These are phyloP conservation scores for Origma solitaria DNA, from an alignment of 2,113 vertebrate species.

Conservation along the genomic window DNA sequence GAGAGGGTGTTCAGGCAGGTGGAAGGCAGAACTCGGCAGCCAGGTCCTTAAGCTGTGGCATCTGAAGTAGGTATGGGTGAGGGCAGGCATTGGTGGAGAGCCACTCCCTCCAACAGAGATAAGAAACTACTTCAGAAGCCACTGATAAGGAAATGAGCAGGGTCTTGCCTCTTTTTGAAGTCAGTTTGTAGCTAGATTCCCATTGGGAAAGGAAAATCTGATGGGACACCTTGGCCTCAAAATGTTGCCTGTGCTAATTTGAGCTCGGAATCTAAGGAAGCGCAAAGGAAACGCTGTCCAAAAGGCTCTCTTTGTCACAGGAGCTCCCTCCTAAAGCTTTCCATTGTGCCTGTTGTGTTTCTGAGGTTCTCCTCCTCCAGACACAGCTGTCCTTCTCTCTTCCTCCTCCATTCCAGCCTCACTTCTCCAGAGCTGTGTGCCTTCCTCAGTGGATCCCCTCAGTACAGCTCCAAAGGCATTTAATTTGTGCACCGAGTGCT, in stretches of 20 bases:
- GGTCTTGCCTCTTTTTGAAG: not conserved
- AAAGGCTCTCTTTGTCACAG: not conserved
- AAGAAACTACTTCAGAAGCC: not conserved
- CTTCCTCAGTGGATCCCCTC: not conserved
- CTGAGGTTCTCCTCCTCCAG: not conserved
- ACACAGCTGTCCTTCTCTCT: not conserved
- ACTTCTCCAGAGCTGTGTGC: not conserved
- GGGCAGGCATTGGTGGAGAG: not conserved
- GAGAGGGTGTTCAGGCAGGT: not conserved
- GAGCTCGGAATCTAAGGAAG: not conserved
- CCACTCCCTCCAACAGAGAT: not conserved
- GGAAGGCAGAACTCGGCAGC: not conserved
- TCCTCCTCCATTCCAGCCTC: not conserved
- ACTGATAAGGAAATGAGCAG: not conserved
- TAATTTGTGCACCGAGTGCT: not conserved
- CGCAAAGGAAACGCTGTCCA: rapidly evolving
- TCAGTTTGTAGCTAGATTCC: not conserved
- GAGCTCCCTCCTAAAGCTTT: not conserved
- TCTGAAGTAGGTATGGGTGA: rapidly evolving
- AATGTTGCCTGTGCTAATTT: not conserved
- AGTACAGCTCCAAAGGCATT: not conserved
- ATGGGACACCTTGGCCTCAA: not conserved
- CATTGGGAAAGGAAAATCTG: not conserved
- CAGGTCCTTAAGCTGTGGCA: not conserved
- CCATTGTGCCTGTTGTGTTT: rapidly evolving